Evolutionary conservation across 2,797 vertebrate genomes (phyloP).

Genomic region (Tarsius wallacei): DNA sequence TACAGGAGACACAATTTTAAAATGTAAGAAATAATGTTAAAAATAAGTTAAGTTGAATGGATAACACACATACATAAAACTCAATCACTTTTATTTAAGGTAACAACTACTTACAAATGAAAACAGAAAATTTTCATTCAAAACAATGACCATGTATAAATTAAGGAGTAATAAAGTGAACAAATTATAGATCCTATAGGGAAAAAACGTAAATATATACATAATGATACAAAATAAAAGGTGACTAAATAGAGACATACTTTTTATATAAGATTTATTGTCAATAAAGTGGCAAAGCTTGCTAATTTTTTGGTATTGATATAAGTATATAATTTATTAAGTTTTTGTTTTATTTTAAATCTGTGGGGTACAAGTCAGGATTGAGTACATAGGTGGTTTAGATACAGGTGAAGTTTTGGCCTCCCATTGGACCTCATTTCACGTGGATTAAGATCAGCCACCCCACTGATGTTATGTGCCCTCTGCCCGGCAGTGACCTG

Average conservation of each 20-base stretch:
- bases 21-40: not conserved
- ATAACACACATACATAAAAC: not conserved
- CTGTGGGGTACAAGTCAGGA: too few species aligned
- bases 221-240: not conserved
- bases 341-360: too few species aligned
- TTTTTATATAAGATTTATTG: not conserved
- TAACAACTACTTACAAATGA: not conserved
- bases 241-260: not conserved
- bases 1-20: not conserved
- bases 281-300: slow-evolving; percentile 13
- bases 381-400: too few species aligned
- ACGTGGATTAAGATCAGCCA: too few species aligned
- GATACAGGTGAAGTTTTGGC: too few species aligned
- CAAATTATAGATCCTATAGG: not conserved
- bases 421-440: too few species aligned
- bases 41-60: not conserved
- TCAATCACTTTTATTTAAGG: not conserved
- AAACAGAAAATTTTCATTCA: not conserved
- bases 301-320: not conserved
- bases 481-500: too few species aligned
- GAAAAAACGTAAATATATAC: not conserved
- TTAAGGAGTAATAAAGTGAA: slow-evolving; percentile 7
- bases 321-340: too few species aligned
- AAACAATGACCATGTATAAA: not conserved
- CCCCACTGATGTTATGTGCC: too few species aligned